Evolutionary conservation across 2,113 vertebrate species (phyloP).

Genomic region (Desmodus rotundus): DNA sequence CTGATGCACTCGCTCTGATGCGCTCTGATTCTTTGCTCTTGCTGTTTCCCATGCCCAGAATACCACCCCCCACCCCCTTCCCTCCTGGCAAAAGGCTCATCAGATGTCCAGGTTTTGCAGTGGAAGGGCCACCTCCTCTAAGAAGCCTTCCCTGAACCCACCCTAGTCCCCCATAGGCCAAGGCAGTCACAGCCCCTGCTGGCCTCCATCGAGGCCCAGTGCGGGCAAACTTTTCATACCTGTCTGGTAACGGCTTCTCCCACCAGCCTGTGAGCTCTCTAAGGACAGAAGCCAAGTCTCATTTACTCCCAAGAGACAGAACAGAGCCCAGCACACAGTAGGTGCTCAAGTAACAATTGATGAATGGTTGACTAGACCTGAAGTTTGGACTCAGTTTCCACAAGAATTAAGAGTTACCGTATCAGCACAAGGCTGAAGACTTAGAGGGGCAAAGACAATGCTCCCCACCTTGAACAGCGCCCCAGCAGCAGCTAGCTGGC

Average conservation of each 20-base stretch:
- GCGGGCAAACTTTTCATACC: background rate
- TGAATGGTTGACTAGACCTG: background rate
- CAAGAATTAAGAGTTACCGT: background rate
- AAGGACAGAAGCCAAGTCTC: background rate
- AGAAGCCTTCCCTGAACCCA: constrained; percentile 15
- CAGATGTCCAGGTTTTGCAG: background rate
- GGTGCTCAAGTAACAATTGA: background rate
- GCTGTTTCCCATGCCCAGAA: background rate
- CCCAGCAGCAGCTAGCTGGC: background rate
- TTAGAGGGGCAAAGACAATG: background rate
- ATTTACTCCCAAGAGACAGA: background rate
- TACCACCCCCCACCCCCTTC: background rate
- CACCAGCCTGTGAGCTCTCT: background rate
- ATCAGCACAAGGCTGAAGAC: background rate
- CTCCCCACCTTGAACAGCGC: background rate
- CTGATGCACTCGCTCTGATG: background rate
- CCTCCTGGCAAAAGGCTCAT: background rate
- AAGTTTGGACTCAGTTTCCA: background rate
- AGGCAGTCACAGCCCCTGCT: background rate
- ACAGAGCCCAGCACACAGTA: background rate
- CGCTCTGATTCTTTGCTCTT: background rate
- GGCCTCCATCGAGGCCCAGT: background rate
- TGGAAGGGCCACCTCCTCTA: background rate
- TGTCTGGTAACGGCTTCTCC: background rate
- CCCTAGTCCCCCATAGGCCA: background rate